A percentile compares a stretch with the other conserved stretches of the same genome.
Conservation (phyloP, 2,113 vertebrate genomes). For the Lontra canadensis region DNA sequence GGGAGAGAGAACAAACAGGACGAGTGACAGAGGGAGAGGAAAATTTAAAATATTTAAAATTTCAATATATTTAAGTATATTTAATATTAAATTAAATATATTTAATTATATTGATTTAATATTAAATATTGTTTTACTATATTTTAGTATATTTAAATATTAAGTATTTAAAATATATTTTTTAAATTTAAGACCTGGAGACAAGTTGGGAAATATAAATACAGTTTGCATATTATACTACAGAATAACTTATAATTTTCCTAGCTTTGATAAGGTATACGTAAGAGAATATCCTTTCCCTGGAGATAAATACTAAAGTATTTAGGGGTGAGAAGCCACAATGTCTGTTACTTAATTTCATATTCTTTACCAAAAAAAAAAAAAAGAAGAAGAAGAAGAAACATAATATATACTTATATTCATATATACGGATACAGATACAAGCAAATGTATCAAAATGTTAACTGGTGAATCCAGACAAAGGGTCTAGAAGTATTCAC, state of each 20-base stretch:
- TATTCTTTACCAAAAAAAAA: not conserved
- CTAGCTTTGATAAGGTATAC: not conserved
- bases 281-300: not conserved
- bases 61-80: too few relatives aligned
- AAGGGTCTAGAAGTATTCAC: not conserved
- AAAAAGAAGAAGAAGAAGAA: not conserved
- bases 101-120: too few relatives aligned
- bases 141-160: too few relatives aligned
- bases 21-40: too few relatives aligned
- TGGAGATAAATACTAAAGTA: not conserved
- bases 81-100: too few relatives aligned
- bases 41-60: too few relatives aligned
- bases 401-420: not conserved
- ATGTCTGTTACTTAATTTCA: not conserved
- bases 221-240: not conserved
- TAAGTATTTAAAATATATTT: too few relatives aligned
- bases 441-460: not conserved
- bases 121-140: too few relatives aligned
- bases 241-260: not conserved
- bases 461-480: not conserved
- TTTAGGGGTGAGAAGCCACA: not conserved
- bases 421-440: not conserved
- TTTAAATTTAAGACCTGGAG: not conserved
- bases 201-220: not conserved
- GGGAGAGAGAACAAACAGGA: too few relatives aligned